Base-by-base conservation (phyloP, 2,888 invertebrate genomes). In the Eilema depressum region DNA sequence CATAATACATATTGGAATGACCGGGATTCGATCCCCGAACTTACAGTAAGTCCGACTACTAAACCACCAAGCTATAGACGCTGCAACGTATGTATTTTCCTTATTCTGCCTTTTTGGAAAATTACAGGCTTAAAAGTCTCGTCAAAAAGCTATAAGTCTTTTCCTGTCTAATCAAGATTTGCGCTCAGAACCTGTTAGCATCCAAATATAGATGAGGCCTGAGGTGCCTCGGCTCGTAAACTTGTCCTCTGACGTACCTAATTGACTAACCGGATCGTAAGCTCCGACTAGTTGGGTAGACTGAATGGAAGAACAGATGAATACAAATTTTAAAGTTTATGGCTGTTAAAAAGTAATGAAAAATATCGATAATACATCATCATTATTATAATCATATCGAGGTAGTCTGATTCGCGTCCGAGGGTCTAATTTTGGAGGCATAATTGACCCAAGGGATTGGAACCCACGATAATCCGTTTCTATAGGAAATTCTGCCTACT, bases 211-310 rank as follows among this genome's bases (percentile, higher is more conserved):
- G 63, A 70, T 41, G 25, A 63, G 60, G 70, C 74, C 63, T 61
- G 33, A 37, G 57, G 23, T 37, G 41, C 41, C 62, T 63, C 28
- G 26, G 30, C 25, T 65, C 25, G 14, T 12, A 37, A 80, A 76
- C 78, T 57, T 73, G 79, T 75, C 47, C 3, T 28, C 64, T 17
- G 17, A 30, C 30, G 47, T 63, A 70, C 25, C 23, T 71, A 67
- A 70, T 76, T 69, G 53, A 53, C 37, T 67, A 79, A 80, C 79
- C 71, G 66, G 70, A 63, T 70, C 57, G 37, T 41, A 37, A 23
- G 74, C 71, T 78, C 23, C 57, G 20, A 23, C 61, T 62, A 28
- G 66, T 47, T 75, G 68, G 63, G 69, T 69, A 70, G 23, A 66
- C 68, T 69, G 33, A 69, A 68, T 25, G 30, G n/a, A 47, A 71